Conservation (phyloP, 2,113 vertebrate species). For the Pluvialis apricaria region DNA sequence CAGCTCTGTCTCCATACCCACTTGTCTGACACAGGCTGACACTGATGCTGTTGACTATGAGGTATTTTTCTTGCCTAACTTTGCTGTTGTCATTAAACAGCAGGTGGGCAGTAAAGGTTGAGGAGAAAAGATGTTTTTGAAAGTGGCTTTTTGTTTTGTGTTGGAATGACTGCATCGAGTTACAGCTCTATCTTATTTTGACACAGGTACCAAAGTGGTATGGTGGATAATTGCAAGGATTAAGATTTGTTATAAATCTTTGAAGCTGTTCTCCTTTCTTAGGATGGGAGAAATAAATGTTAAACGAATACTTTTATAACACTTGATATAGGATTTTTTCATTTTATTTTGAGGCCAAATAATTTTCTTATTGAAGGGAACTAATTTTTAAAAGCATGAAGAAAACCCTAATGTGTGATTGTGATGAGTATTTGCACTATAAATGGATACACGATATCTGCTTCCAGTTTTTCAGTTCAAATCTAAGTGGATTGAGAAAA, state of each 20-base stretch:
- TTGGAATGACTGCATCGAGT: background rate
- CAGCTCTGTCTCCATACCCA: background rate
- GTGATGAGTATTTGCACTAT: background rate
- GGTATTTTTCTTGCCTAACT: background rate
- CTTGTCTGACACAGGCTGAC: background rate
- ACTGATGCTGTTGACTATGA: background rate
- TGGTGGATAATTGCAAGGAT: background rate
- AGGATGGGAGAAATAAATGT: background rate
- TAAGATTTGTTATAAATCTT: background rate
- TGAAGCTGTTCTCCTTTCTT: background rate
- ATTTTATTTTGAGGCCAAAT: background rate
- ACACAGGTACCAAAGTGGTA: background rate
- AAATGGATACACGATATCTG: background rate
- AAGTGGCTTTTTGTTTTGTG: background rate
- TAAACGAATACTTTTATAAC: background rate
- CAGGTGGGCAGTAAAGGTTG: background rate
- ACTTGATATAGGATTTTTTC: background rate
- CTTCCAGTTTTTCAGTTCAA: background rate
- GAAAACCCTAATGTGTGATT: background rate
- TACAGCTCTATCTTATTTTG: background rate
- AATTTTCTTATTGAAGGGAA: background rate
- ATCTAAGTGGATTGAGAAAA: background rate
- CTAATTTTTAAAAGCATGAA: background rate
- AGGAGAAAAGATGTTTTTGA: background rate
- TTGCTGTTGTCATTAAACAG: background rate